These are phyloP conservation scores for Harpalus rufipes DNA, from an alignment of 2,888 invertebrate genomes.

Conservation along the genomic window DNA sequence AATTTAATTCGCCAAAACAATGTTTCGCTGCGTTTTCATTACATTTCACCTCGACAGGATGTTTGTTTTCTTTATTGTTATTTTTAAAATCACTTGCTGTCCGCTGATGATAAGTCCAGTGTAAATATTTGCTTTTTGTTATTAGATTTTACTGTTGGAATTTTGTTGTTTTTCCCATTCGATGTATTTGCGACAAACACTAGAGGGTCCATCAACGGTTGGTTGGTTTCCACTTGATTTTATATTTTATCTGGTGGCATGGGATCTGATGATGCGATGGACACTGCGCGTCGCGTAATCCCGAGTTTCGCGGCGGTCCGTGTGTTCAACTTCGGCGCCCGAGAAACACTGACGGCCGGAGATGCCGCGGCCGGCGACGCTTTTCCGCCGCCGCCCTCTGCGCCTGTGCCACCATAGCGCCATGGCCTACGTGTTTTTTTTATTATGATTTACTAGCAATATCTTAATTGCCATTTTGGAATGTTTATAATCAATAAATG, in stretches of 20 bases:
- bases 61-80: constrained; percentile 46
- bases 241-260: not conserved
- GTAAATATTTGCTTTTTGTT: constrained; percentile 56
- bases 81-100: constrained; percentile 61
- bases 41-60: constrained; percentile 34
- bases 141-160: constrained; percentile 47
- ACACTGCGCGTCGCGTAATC: constrained; percentile 23
- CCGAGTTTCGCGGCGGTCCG: not conserved
- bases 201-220: not conserved
- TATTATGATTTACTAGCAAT: constrained; percentile 70
- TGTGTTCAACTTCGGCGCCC: constrained; percentile 2
- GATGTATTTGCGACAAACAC: constrained; percentile 15
- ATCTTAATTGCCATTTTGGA: constrained; percentile 70
- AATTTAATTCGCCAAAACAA: not conserved
- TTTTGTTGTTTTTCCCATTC: constrained; percentile 22
- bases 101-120: constrained; percentile 28
- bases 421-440: constrained; percentile 52
- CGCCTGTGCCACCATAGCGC: constrained; percentile 50
- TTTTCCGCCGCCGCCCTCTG: constrained; percentile 18
- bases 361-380: constrained; percentile 27
- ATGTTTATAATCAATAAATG: constrained; percentile 66
- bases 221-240: not conserved
- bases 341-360: constrained; percentile 48
- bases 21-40: constrained; percentile 43
- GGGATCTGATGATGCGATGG: no score